Percentiles rank a stretch among this genome's conserved stretches.
phyloP scores from a whole-genome alignment of 2,888 invertebrate species.

The Biston betularia region DNA sequence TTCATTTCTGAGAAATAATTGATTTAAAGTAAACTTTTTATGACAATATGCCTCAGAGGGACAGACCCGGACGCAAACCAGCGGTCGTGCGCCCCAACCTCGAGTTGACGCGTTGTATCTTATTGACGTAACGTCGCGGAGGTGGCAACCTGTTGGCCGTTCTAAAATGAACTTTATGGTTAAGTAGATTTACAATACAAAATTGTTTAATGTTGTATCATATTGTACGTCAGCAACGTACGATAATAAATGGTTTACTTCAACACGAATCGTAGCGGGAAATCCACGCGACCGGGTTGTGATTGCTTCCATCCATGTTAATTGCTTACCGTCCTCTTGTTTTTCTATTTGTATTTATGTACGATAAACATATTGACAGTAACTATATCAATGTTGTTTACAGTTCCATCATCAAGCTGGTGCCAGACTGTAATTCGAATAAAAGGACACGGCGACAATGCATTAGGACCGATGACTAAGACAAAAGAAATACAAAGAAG shows the following conservation, averaged over 20 bases:
- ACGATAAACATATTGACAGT: conserved; percentile 52
- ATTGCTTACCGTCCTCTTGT: conserved; percentile 70
- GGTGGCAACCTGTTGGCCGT: conserved; percentile 65
- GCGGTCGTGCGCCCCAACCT: conserved; percentile 75
- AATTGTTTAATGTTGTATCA: conserved; percentile 55
- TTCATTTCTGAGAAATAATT: conserved; percentile 56
- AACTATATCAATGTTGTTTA: conserved; percentile 62
- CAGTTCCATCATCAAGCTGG: conserved; percentile 53
- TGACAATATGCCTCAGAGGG: conserved; percentile 64
- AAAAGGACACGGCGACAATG: conserved; percentile 29
- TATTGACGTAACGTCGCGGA: conserved; percentile 83
- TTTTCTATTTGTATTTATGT: conserved; percentile 48
- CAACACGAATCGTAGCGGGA: conserved; percentile 81
- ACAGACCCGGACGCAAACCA: conserved; percentile 81
- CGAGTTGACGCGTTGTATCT: conserved; percentile 82
- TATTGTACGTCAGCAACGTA: conserved; percentile 74
- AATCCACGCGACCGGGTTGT: conserved; percentile 83
- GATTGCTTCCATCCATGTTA: conserved; percentile 77
- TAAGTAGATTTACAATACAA: conserved; percentile 56
- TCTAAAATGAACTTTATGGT: conserved; percentile 72
- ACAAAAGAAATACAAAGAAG: conserved; percentile 24
- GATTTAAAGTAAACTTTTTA: conserved; percentile 39
- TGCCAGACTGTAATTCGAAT: conserved; percentile 31
- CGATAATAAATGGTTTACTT: conserved; percentile 84
- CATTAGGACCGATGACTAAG: conserved; percentile 36